phyloP scores from a whole-genome alignment of 1,140 invertebrate genomes.

The Alviniconcha marisindica region DNA sequence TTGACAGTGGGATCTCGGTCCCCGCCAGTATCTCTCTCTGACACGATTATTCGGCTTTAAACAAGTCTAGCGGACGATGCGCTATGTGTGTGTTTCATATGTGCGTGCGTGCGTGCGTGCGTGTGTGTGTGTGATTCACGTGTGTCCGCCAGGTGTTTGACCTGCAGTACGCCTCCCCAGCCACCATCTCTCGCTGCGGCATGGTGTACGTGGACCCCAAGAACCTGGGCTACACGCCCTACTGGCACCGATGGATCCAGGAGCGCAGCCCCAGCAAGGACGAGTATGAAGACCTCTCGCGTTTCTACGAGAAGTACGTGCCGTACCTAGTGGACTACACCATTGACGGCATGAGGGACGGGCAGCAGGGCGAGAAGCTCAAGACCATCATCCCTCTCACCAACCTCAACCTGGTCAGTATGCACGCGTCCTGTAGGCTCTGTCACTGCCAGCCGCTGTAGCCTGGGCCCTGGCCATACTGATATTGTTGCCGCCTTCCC shows the following conservation, averaged over 20 bases:
- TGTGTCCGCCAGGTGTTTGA: constrained; percentile 84
- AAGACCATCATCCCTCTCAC: constrained; percentile 88
- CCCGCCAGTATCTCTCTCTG: too few relatives aligned
- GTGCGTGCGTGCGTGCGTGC: too few relatives aligned
- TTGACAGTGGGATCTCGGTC: too few relatives aligned
- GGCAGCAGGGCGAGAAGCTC: constrained; percentile 82
- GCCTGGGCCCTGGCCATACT: too few relatives aligned
- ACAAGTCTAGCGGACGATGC: too few relatives aligned
- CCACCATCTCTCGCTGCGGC: constrained; percentile 72
- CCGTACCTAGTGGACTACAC: constrained; percentile 83
- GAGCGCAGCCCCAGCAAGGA: constrained; percentile 38
- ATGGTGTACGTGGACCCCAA: constrained; percentile 84
- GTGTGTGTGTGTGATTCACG: too few relatives aligned
- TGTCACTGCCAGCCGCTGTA: too few relatives aligned
- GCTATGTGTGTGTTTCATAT: too few relatives aligned
- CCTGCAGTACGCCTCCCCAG: constrained; percentile 80
- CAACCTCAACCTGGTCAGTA: constrained; percentile 85
- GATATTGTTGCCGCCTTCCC: too few relatives aligned
- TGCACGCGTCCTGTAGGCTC: too few relatives aligned
- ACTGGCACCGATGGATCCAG: constrained; percentile 85
- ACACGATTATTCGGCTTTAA: too few relatives aligned
- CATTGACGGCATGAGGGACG: constrained; percentile 82
- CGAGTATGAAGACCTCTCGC: constrained; percentile 73
- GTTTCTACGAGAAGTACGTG: constrained; percentile 85
- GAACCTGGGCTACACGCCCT: constrained; percentile 88